These are phyloP conservation scores for Salmo trutta DNA, from an alignment of 2,797 vertebrate genomes.

Conservation along the genomic window DNA sequence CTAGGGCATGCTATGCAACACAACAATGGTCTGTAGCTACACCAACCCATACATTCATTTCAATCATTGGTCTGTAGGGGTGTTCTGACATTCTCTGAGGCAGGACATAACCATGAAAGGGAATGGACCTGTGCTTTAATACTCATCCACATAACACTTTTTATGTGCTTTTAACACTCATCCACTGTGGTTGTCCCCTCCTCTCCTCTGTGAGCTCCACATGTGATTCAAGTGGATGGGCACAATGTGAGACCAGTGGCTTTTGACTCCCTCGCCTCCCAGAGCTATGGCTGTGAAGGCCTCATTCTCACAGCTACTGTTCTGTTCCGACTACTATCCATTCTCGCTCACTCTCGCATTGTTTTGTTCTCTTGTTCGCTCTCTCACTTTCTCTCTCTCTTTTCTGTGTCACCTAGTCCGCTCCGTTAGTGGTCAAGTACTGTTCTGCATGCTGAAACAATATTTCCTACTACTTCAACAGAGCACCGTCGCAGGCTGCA, in stretches of 20 bases:
- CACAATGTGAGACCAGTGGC: constrained; percentile 38
- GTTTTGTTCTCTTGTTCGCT: constrained; percentile 18
- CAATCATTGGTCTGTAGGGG: too few species aligned
- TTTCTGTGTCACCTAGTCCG: constrained; percentile 7
- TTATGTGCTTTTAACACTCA: not conserved
- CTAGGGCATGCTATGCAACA: too few species aligned
- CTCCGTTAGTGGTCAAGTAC: constrained; percentile 27
- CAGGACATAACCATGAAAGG: too few species aligned
- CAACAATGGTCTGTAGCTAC: too few species aligned
- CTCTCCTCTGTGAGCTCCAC: constrained; percentile 30
- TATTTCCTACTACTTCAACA: constrained; percentile 4
- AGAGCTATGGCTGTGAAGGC: constrained; percentile 45
- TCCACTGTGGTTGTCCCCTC: constrained; percentile 29
- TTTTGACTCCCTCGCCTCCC: constrained; percentile 6
- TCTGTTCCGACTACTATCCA: constrained; percentile 28
- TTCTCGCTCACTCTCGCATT: not conserved
- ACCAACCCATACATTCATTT: too few species aligned
- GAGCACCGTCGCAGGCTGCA: constrained; percentile 3
- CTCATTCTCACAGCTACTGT: constrained; percentile 29
- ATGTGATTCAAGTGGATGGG: constrained; percentile 51
- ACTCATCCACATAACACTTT: not conserved
- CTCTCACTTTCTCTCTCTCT: constrained; percentile 1
- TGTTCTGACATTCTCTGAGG: too few species aligned
- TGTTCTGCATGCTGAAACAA: constrained; percentile 7
- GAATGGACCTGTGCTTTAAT: not conserved